Percentiles rank a stretch among this genome's conserved stretches.
Conservation (phyloP, 2,113 vertebrate genomes). For the Tupaia chinensis region DNA sequence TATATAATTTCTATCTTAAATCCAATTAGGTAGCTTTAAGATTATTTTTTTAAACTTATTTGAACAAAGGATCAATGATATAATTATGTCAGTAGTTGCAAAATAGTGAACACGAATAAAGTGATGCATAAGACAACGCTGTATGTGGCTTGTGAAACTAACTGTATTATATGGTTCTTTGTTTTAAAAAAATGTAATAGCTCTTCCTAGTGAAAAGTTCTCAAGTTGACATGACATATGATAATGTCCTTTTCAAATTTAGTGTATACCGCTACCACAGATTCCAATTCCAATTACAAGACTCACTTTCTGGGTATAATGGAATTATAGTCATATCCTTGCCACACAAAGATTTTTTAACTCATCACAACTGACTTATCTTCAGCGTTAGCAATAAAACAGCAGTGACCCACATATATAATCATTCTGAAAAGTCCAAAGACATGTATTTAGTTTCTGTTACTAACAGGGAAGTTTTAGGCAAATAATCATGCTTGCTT, state of each 20-base stretch:
- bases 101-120: conserved; percentile 16
- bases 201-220: conserved; percentile 32
- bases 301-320: neutral
- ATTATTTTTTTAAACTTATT: conserved; percentile 31
- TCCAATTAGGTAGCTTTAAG: neutral
- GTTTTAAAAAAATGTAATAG: conserved; percentile 23
- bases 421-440: conserved; percentile 48
- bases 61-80: conserved; percentile 26
- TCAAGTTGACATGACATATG: neutral
- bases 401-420: conserved; percentile 12
- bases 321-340: neutral
- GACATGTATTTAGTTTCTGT: conserved; percentile 42
- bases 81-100: neutral
- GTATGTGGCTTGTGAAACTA: neutral
- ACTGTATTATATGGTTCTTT: neutral
- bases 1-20: conserved; percentile 36
- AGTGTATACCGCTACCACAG: conserved; percentile 15
- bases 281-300: conserved; percentile 17
- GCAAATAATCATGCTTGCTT: conserved; percentile 3
- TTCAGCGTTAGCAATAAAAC: conserved; percentile 29
- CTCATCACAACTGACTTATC: neutral
- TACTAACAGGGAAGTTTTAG: neutral
- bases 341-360: conserved; percentile 45
- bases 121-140: neutral
- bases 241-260: conserved; percentile 26